Base-by-base conservation (phyloP, 2,888 invertebrate species). In the Ochropleura leucogaster region DNA sequence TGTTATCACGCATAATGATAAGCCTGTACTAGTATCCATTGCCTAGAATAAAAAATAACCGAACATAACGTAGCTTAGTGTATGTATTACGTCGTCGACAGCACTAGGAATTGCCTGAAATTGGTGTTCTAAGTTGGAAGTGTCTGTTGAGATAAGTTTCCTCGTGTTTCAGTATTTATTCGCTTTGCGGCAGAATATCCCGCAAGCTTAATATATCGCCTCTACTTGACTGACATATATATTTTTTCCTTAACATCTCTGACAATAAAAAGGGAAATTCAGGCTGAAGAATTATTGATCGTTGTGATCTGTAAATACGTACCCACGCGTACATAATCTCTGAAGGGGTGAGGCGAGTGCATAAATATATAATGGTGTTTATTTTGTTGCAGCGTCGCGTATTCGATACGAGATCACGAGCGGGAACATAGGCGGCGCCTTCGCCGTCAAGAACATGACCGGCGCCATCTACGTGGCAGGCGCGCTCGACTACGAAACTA, bases 351-450 rank as follows among this genome's bases (percentile, higher is more conserved):
- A 74, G 51, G 20, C 66, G 59, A 70, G 55, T 81, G 77, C 72
- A 80, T 86, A 72, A 67, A 75, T 79, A 77, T 84, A 87, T 84
- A 85, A 87, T 85, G 82, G 47, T 90, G 84, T 90, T 89, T 91
- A 87, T 92, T 92, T 94, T 94, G 90, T 96, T 95, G 81, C 97
- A 99, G 99, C 99, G 95, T 99, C 99, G 97, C 98, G 99, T 97
- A 99, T 99, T 97, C 99, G 99, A 97, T 99, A 99, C 97, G 99
- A 99, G 98, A 99, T 99, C 97, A 99, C 99, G 96, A 99, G 99
- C 97, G 99, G 99, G 97, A 99, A 99, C 98, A 98, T 99, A 97
- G 99, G 99, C 84, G 99, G 99, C 90, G 99, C 99, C 57, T 99
- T 99, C 95, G 99, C 99, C 89, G 99, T 99, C 93, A 99, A 99